These are phyloP conservation scores for Cyclargus thomasi DNA, from an alignment of 1,140 invertebrate species.

Conservation along the genomic window DNA sequence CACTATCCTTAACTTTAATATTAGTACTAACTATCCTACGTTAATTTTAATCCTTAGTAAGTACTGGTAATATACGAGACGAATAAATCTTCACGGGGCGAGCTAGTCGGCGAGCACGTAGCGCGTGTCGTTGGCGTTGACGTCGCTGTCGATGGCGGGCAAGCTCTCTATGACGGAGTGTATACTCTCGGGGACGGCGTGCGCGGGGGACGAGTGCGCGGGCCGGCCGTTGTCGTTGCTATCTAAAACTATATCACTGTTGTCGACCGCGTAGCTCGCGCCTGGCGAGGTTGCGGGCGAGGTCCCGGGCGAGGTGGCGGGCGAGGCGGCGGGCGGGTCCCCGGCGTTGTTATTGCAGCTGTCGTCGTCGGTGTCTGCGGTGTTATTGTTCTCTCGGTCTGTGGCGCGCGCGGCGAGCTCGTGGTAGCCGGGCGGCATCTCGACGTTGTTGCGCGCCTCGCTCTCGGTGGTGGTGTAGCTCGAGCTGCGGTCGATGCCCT, in stretches of 20 bases:
- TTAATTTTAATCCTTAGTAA: not conserved
- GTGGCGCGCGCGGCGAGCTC: constrained; percentile 37
- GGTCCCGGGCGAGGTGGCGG: too few relatives aligned
- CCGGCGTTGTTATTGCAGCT: not conserved
- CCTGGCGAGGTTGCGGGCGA: too few relatives aligned
- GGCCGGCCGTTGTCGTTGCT: constrained; percentile 22
- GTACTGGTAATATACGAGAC: not conserved
- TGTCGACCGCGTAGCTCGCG: constrained; percentile 4
- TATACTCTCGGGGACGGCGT: constrained; percentile 33
- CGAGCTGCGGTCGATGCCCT: constrained; percentile 44
- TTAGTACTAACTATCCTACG: not conserved
- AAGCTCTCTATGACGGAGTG: constrained; percentile 53
- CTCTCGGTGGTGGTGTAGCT: constrained; percentile 28
- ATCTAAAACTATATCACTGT: constrained; percentile 17
- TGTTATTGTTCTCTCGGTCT: constrained; percentile 2
- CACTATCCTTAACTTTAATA: not conserved
- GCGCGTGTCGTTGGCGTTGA: constrained; percentile 47
- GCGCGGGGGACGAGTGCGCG: too few relatives aligned
- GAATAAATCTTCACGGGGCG: not conserved
- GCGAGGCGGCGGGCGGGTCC: not conserved
- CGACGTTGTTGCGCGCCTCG: constrained; percentile 50
- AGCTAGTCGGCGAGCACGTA: constrained; percentile 2
- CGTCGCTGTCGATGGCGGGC: constrained; percentile 56
- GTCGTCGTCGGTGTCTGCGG: not conserved
- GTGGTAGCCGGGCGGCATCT: constrained; percentile 62